Base-by-base conservation (phyloP, 2,797 vertebrate species). In the Caiman crocodilus region DNA sequence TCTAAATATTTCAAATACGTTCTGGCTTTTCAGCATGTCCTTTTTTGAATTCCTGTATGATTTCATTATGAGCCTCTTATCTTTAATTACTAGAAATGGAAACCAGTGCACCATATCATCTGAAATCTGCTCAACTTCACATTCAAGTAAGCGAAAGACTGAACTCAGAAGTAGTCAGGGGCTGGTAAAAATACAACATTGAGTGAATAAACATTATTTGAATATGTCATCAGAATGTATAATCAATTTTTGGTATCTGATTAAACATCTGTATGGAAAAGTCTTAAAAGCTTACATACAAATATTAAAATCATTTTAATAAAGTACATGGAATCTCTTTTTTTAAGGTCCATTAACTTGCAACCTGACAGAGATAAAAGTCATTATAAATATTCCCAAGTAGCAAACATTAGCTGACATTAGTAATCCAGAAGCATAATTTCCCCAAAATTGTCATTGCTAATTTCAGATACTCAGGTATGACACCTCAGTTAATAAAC, bases 41-140 rank as follows among this genome's bases (percentile, higher is more conserved):
- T 50, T 73, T 84, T 69, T 64, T 87, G 84, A 93, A 94, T 94
- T 93, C 77, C 94, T 92, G 74, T 85, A 63, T 20, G 56, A 85
- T 88, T 96, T 94, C 79, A 42, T 1, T 83, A 82, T 79, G 88
- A 87, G 76, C 26, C 50, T 85, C 84, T 81, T 79, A 93, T 92
- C 71, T 93, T 90, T 78, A 17, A 85, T 80, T 87, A 82, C 82
- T 64, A 56, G 32, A 85, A 78, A 61, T 76, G 91, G 57, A 61
- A 93, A 86, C 63, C 63, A 64, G 9, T 76, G 35, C 80, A 28
- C 58, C 76, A 55, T 75, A 17, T 77, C 61, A 84, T 92, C 76
- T 93, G 55, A 87, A 93, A 91, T 93, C 75, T 93, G 71, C 60
- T 83, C 78, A 82, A 35, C 67, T 94, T 78, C 1, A 82, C 5